Evolutionary conservation across 2,888 invertebrate species (phyloP).

Genomic region (Eilema griseolum): DNA sequence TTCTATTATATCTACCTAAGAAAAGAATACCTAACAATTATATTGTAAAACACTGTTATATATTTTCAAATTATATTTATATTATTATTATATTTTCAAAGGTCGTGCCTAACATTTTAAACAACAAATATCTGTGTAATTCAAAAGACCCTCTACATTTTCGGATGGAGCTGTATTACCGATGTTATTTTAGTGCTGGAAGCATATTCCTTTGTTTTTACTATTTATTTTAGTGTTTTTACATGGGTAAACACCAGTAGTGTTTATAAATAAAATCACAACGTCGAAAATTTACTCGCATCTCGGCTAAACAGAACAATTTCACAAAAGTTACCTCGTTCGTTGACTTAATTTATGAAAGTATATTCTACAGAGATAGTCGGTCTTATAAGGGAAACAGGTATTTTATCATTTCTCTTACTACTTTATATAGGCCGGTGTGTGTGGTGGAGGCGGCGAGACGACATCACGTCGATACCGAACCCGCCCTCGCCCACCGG

Average conservation of each 20-base stretch:
- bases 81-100: slow-evolving; percentile 4
- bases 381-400: slow-evolving; percentile 51
- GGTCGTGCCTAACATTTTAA: slow-evolving; percentile 1
- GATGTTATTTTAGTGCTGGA: not conserved
- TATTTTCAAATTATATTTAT: too few species aligned
- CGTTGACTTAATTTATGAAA: slow-evolving; percentile 33
- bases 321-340: slow-evolving; percentile 26
- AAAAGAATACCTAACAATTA: not conserved
- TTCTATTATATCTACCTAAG: not conserved
- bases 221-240: too few species aligned
- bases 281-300: slow-evolving; percentile 26
- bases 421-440: slow-evolving; percentile 34
- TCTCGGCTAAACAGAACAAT: slow-evolving; percentile 25
- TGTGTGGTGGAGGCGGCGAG: slow-evolving; percentile 39
- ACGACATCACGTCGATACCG: slow-evolving; percentile 55
- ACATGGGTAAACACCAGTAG: too few species aligned
- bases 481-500: slow-evolving; percentile 42
- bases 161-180: not conserved
- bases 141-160: not conserved
- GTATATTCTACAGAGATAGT: slow-evolving; percentile 40
- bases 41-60: not conserved
- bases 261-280: not conserved
- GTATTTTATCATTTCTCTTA: slow-evolving; percentile 55
- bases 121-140: not conserved
- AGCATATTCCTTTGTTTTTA: not conserved